A percentile compares a stretch with the other conserved stretches of the same genome.
These are phyloP conservation scores for Cryptoleucopteryx plumbea DNA, from an alignment of 2,113 vertebrate species.

Conservation along the genomic window DNA sequence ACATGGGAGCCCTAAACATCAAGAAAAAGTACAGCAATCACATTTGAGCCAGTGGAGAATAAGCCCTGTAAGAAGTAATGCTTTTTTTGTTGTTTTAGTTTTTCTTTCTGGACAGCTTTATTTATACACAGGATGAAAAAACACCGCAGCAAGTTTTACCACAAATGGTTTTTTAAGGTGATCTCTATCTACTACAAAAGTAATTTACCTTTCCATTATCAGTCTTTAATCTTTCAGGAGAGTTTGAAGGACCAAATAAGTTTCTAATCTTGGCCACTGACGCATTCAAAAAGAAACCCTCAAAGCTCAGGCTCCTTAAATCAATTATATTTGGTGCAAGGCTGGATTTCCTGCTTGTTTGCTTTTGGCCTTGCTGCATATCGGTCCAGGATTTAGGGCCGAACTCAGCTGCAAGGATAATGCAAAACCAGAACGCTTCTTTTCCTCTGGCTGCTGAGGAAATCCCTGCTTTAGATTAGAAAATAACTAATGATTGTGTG, in stretches of 20 bases:
- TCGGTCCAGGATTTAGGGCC: slow-evolving; percentile 4
- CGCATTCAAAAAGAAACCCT: not conserved
- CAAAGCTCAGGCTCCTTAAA: not conserved
- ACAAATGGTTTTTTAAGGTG: not conserved
- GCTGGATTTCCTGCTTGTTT: slow-evolving; percentile 42
- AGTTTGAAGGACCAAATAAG: not conserved
- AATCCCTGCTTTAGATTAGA: slow-evolving; percentile 59
- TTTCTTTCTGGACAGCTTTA: not conserved
- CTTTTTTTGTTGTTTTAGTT: not conserved
- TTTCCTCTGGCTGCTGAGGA: not conserved
- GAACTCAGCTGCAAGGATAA: slow-evolving; percentile 17
- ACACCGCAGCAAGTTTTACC: not conserved
- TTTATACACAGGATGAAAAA: not conserved
- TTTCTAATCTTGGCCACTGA: not conserved
- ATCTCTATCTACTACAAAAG: not conserved
- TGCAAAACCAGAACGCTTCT: not conserved
- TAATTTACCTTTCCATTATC: slow-evolving; percentile 2
- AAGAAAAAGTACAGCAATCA: not conserved
- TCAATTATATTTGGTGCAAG: not conserved
- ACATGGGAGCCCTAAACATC: not conserved
- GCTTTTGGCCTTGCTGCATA: not conserved
- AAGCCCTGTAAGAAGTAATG: not conserved
- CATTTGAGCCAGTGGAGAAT: not conserved
- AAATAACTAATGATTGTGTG: slow-evolving; percentile 61
- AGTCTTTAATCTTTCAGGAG: not conserved